Evolutionary conservation across 2,113 vertebrate species (phyloP).

Genomic region (Laticauda laticaudata): DNA sequence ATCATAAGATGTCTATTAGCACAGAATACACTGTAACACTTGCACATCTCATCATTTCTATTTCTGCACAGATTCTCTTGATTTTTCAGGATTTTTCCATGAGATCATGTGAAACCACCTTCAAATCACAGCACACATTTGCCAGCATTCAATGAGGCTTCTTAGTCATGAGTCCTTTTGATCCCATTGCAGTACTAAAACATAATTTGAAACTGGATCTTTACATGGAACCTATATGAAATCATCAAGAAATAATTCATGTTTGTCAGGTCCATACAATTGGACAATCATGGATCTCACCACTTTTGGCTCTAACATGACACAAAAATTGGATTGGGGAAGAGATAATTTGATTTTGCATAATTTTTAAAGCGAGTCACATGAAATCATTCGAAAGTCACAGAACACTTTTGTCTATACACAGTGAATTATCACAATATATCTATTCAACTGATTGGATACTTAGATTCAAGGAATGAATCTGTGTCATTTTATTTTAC

Average conservation of each 20-base stretch:
- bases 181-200: neutral
- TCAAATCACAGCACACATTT: neutral
- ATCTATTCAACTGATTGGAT: neutral
- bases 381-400: neutral
- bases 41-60: neutral
- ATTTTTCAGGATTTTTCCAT: neutral
- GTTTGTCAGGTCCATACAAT: neutral
- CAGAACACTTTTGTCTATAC: neutral
- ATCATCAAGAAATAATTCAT: neutral
- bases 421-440: neutral
- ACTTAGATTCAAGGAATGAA: neutral
- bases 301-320: neutral
- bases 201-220: neutral
- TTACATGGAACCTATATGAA: neutral
- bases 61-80: neutral
- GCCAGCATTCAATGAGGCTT: neutral
- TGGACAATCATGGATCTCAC: neutral
- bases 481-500: neutral
- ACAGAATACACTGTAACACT: neutral
- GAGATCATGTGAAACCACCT: neutral
- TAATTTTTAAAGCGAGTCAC: neutral
- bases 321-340: neutral
- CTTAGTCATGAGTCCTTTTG: neutral
- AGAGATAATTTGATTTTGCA: neutral
- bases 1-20: neutral